Base-by-base conservation (phyloP, 2,113 vertebrate genomes). In the Hippocampus barbouri region DNA sequence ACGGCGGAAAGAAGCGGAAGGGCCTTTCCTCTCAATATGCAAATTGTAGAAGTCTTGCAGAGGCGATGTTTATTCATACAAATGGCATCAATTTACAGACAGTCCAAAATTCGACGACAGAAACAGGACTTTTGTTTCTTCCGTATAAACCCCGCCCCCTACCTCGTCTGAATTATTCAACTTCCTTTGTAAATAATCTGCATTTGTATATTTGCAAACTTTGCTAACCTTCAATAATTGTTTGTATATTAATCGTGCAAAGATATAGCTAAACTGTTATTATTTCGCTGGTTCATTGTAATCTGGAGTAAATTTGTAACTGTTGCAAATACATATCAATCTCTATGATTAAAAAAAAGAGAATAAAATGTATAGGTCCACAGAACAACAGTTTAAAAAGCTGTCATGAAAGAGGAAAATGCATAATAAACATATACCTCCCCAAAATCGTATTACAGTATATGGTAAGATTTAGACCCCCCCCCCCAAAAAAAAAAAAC, bases 81-180 rank as follows among this genome's bases (percentile, higher is more conserved):
- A 72, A 91, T 86, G 79, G 89, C 88, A 89, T 87, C 73, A 53
- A 88, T 89, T 91, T 77, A 77, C 87, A 90, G 87, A 86, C 80
- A 77, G 78, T 80, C 79, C 75, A 85, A 81, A 85, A 57, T 72
- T 69, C 15, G 54, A 69, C 72, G 73, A 76, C 16, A 72, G 75
- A 76, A 40, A 11, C 61, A 5, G 34, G 73, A 27, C 18, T 45
- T 38, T 15, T 64, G 47, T 30, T 68, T 61, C 14, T 25, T 18
- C 14, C 27, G 23, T 59, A 25, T 27, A 14, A 12, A 23, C 27
- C 16, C 27, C 27, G 5, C 27, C 27, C 16, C 59, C 51, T 12
- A 6, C 34, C 34, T 38, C 34, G 34, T 38, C 34, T 15, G 23
- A 30, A 60, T 59, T 25, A 18, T 51, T 51, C 18, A 7, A 21